Evolutionary conservation across 1,140 invertebrate genomes (phyloP), one percentile per base, ranked within the genome.

Genomic region (Agrilus planipennis): DNA sequence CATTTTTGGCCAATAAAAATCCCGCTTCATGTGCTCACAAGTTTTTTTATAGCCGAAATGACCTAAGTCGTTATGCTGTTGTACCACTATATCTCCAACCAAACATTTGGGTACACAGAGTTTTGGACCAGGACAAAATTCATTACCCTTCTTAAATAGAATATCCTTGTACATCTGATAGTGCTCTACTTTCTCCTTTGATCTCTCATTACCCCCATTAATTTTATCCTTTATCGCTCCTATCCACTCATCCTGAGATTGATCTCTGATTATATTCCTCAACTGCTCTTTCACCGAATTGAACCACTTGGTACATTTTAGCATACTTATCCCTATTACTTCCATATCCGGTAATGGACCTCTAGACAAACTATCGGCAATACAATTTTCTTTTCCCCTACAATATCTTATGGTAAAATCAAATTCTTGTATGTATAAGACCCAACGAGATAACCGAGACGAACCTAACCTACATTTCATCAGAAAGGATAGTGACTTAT

Each of bases 361-460:
- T 19, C 39, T 32, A 9, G 41, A 36, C 9, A 42, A 18, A 28
- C 18, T 17, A 20, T 42, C 41, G 2, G 41, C 41, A 6, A 28
- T 17, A 18, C 27, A 12, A 36, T 42, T 42, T 10, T 25, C 30
- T 11, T 23, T 34, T 17, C 20, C 20, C 5, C 7, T 3, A n/a
- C 30, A 17, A 41, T 34, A 25, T 34, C 17, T 12, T 22, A 34
- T 21, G 10, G 30, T 5, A 5, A 41, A 11, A 7, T 31, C 9
- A 22, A 12, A 41, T 16, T 36, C 34, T 19, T 41, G 18, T 15
- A 41, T n/a, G 21, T 14, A 34, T 4, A 41, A 10, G 11, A 7
- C 14, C 19, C 30, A 41, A 6, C 18, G 18, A 18, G 28, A 27
- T 4, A 41, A 14, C n/a, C 31, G 11, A 16, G 39, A n/a, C 15